These are phyloP conservation scores for Buceros bicornis DNA, from an alignment of 2,797 vertebrate species.

Conservation along the genomic window DNA sequence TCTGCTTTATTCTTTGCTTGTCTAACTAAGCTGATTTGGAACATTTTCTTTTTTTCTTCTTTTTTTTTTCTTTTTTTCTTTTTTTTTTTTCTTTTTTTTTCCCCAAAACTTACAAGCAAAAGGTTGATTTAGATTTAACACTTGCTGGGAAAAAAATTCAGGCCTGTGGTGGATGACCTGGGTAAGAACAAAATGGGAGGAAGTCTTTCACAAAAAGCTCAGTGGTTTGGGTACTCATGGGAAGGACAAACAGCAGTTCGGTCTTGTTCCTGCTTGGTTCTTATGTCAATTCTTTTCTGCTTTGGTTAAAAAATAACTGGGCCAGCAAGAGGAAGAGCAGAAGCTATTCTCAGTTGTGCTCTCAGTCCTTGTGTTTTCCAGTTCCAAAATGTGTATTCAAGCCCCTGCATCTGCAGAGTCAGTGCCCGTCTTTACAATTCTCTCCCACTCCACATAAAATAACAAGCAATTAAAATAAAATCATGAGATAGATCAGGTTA, in stretches of 20 bases:
- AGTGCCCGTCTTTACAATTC: not conserved
- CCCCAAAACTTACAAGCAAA: not conserved
- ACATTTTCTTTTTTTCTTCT: not conserved
- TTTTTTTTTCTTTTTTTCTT: not conserved
- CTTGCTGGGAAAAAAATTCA: not conserved
- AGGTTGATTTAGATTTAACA: not conserved
- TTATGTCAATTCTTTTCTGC: not conserved
- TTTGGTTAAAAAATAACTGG: not conserved
- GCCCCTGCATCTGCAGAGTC: not conserved
- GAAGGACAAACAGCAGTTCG: not conserved
- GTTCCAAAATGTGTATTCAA: not conserved
- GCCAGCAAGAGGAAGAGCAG: not conserved
- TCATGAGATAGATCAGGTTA: not conserved
- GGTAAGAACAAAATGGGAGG: not conserved
- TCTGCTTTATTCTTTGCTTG: constrained; percentile 46
- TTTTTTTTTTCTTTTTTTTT: not conserved
- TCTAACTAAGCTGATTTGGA: not conserved
- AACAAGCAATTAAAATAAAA: not conserved
- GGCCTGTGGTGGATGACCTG: not conserved
- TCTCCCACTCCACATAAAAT: not conserved
- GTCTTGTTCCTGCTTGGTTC: not conserved
- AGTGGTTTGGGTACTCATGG: not conserved
- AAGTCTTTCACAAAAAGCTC: not conserved
- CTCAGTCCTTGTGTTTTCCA: not conserved
- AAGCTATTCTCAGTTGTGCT: not conserved